These are phyloP conservation scores for Mayetiola destructor DNA, from an alignment of 2,888 invertebrate genomes.

Conservation along the genomic window DNA sequence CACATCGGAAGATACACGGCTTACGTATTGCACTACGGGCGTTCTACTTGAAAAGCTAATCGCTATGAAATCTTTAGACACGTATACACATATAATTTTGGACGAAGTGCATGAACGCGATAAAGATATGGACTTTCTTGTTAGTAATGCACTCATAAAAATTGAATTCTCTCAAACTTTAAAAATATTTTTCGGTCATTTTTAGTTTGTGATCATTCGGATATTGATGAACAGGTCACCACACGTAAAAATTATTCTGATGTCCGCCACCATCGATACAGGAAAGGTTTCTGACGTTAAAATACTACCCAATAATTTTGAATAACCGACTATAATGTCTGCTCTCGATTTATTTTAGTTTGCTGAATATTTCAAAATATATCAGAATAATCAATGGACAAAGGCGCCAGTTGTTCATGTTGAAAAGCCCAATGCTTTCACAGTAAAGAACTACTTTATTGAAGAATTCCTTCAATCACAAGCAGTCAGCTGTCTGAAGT, in stretches of 20 bases:
- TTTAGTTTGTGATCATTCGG: constrained; percentile 60
- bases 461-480: not conserved
- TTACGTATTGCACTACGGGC: constrained; percentile 84
- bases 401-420: constrained; percentile 11
- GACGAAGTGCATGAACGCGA: constrained; percentile 92
- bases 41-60: constrained; percentile 68
- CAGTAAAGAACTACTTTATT: constrained; percentile 48
- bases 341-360: constrained; percentile 35
- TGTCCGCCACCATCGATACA: constrained; percentile 87
- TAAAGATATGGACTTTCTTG: constrained; percentile 84
- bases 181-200: no score
- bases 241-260: constrained; percentile 63
- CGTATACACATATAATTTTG: constrained; percentile 77
- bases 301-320: not conserved
- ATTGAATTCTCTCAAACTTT: no score
- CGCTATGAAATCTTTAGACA: constrained; percentile 48
- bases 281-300: constrained; percentile 26
- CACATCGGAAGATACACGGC: constrained; percentile 42
- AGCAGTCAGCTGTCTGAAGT: not conserved
- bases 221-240: constrained; percentile 23
- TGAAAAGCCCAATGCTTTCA: constrained; percentile 34
- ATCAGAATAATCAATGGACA: not conserved
- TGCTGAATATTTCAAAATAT: constrained; percentile 44
- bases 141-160: no score
- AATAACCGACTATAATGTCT: not conserved